These are phyloP conservation scores for Petrolisthes manimaculis DNA, from an alignment of 2,888 invertebrate species.

Conservation along the genomic window DNA sequence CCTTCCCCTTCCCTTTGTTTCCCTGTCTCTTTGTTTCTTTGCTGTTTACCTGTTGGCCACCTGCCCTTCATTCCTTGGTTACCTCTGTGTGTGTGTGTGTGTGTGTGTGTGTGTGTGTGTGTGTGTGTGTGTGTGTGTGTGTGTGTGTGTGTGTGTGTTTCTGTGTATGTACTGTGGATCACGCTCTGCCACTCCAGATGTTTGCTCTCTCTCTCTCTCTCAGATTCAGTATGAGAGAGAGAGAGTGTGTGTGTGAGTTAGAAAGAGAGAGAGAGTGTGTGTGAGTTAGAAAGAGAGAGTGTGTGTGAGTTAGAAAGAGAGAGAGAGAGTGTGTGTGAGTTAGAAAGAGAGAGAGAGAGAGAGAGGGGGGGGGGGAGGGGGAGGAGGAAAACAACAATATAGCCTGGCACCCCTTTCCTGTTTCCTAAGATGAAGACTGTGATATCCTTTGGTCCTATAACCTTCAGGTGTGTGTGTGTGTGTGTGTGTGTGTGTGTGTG, in stretches of 20 bases:
- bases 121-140: constrained; percentile 21
- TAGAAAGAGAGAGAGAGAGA: constrained; percentile 27
- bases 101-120: constrained; percentile 24
- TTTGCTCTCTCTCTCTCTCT: neutral
- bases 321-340: neutral
- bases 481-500: constrained; percentile 24
- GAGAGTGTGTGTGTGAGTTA: neutral
- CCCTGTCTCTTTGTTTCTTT: neutral
- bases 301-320: neutral
- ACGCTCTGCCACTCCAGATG: neutral
- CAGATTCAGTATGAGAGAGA: neutral
- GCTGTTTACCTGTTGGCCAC: neutral
- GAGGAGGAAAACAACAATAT: neutral
- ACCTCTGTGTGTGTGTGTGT: neutral
- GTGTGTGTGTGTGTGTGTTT: neutral
- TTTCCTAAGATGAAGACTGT: neutral
- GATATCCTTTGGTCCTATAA: constrained; percentile 2
- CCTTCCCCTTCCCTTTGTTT: neutral
- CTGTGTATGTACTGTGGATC: neutral
- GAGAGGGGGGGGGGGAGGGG: neutral
- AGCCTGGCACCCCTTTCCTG: no score
- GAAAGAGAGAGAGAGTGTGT: neutral
- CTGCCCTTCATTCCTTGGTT: neutral
- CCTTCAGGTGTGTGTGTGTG: neutral
- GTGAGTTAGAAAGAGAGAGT: neutral